Base-by-base conservation (phyloP, 2,797 vertebrate species). In the Alauda arvensis region DNA sequence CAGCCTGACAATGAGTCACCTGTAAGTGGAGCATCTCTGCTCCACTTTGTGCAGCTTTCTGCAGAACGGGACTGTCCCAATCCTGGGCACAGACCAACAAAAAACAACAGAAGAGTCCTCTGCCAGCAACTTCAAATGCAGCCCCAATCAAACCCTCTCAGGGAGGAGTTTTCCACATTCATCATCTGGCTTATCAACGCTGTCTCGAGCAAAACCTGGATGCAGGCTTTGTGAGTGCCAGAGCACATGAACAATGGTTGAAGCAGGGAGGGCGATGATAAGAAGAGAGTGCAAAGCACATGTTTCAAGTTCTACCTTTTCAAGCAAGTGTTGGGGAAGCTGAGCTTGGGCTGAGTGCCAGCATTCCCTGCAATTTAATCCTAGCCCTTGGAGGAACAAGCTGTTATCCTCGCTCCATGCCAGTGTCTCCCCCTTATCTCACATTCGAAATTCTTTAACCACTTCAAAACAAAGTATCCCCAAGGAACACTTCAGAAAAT, bases 361-460 rank as follows among this genome's bases (percentile, higher is more conserved):
- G 90, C 62, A 83, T 74, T 93, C 78, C 85, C 92, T 91, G 92
- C 91, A 94, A 94, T 93, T 94, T 94, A 94, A 94, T 95, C 92
- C 86, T 24, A 82, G 77, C 77, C 92, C 86, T 94, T n/a, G 6
- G 93, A 95, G 80, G 89, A 92, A 72, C 93, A 96, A 94, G 93
- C 87, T 95, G 95, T 95, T 95, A 93, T 88, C 83, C 92, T 91
- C 1, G 0, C 48, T 90, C 90, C 74, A 74, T 87, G 87, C 90
- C 94, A 91, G 90, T 95, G 91, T 94, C 93, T 95, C 91, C 89
- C 88, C 70, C 81, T 94, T 96, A 95, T 95, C 94, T 94, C 90
- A 77, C 92, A 71, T 90, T 93, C 1, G 20, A 83, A 94, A 94
- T 90, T 90, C 93, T 94, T 94, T 70, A 92, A 87, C 91, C 88